Evolutionary conservation across 2,888 invertebrate species (phyloP).

Genomic region (Patella caerulea): DNA sequence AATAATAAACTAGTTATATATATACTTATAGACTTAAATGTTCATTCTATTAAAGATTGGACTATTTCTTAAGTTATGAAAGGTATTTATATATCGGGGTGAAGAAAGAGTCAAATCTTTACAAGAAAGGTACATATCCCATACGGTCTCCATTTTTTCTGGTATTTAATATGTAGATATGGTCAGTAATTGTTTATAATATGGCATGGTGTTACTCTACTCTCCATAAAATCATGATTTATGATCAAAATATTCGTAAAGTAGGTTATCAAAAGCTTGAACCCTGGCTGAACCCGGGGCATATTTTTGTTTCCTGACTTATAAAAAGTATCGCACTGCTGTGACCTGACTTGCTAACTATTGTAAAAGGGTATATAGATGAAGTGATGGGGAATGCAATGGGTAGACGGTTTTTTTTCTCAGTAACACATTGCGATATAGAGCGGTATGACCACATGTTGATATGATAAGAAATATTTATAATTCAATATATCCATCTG

Average conservation of each 20-base stretch:
- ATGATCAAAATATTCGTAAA: constrained; percentile 1
- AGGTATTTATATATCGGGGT: no score
- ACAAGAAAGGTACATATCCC: no score
- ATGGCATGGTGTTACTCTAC: not conserved
- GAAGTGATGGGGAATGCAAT: not conserved
- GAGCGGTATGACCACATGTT: no score
- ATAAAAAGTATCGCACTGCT: not conserved
- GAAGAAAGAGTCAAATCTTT: no score
- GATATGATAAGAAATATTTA: no score
- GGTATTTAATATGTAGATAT: not conserved
- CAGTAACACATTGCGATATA: no score
- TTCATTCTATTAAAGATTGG: no score
- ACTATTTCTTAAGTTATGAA: no score
- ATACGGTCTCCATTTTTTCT: not conserved
- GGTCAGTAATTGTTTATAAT: not conserved
- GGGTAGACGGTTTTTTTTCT: not conserved
- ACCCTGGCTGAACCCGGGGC: not conserved
- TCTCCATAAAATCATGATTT: not conserved
- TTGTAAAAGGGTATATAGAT: not conserved
- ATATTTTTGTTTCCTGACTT: not conserved
- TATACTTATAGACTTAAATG: no score
- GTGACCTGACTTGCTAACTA: not conserved
- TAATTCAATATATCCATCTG: no score
- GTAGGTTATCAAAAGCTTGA: not conserved
- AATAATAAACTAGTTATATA: no score